Percentiles rank a stretch among this genome's conserved stretches.
These are phyloP conservation scores for Xylota segnis DNA, from an alignment of 2,888 invertebrate species.

Conservation along the genomic window DNA sequence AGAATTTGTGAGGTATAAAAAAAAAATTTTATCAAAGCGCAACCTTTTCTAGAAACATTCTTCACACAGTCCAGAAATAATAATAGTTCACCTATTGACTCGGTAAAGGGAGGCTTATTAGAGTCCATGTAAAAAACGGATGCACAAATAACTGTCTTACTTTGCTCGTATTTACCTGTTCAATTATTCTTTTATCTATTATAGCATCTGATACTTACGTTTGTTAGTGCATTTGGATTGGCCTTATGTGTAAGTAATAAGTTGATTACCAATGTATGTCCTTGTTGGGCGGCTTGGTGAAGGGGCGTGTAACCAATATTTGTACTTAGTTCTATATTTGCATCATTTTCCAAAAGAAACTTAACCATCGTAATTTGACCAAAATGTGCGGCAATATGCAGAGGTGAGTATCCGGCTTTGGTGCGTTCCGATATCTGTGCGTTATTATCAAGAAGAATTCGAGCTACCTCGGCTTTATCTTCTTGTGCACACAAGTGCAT, in stretches of 20 bases:
- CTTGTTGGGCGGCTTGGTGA: conserved; percentile 99
- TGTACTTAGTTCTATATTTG: conserved; percentile 92
- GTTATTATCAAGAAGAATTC: conserved; percentile 91
- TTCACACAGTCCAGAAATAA: no score
- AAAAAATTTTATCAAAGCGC: no score
- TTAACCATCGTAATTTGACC: conserved; percentile 97
- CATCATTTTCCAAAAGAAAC: conserved; percentile 94
- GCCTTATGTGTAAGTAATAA: conserved; percentile 96
- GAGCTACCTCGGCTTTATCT: conserved; percentile 94
- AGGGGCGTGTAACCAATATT: conserved; percentile 96
- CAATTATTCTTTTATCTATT: background rate
- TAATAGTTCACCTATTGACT: no score
- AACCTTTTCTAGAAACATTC: no score
- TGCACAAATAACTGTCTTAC: background rate
- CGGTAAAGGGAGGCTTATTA: no score
- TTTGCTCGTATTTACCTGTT: background rate
- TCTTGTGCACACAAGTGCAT: conserved; percentile 98
- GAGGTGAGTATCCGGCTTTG: conserved; percentile 96
- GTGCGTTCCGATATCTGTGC: conserved; percentile 90
- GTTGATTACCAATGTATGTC: conserved; percentile 97
- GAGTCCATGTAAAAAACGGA: no score
- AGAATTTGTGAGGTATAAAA: no score
- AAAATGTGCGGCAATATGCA: conserved; percentile 98
- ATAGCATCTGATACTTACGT: conserved; percentile 88
- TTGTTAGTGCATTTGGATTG: conserved; percentile 96